Evolutionary conservation across 2,797 vertebrate genomes (phyloP).

Genomic region (Notamacropus eugenii): DNA sequence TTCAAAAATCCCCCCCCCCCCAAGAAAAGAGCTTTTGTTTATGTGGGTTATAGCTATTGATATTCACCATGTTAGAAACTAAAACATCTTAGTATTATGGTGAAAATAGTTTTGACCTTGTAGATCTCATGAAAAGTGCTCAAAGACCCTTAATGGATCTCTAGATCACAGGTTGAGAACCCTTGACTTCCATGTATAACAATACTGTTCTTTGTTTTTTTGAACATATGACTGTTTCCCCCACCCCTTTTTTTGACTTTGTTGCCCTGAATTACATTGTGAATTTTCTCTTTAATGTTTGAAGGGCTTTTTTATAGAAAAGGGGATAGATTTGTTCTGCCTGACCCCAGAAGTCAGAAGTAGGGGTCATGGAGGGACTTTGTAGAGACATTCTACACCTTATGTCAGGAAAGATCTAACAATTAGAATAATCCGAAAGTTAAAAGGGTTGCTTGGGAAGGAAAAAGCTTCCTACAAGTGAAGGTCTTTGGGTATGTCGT

Average conservation of each 20-base stretch:
- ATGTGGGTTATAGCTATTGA: background rate
- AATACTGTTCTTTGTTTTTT: background rate
- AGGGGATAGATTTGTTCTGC: background rate
- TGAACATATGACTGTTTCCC: background rate
- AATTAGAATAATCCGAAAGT: background rate
- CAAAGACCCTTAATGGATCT: background rate
- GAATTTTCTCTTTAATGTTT: background rate
- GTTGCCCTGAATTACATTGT: background rate
- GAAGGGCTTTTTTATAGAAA: background rate
- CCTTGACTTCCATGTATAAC: background rate
- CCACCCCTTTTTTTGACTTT: background rate
- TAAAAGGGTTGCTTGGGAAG: background rate
- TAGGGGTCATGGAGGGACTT: background rate
- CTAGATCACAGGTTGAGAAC: background rate
- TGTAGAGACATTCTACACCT: background rate
- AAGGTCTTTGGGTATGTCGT: background rate
- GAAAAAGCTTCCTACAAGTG: background rate
- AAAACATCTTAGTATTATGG: background rate
- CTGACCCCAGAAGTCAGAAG: background rate
- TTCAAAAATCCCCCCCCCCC: background rate
- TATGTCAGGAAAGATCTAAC: background rate
- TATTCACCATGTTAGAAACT: background rate
- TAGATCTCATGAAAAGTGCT: background rate
- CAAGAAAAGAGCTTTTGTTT: background rate
- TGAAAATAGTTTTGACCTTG: background rate